Conservation (phyloP, 2,888 invertebrate genomes). For the Stenurella melanura region DNA sequence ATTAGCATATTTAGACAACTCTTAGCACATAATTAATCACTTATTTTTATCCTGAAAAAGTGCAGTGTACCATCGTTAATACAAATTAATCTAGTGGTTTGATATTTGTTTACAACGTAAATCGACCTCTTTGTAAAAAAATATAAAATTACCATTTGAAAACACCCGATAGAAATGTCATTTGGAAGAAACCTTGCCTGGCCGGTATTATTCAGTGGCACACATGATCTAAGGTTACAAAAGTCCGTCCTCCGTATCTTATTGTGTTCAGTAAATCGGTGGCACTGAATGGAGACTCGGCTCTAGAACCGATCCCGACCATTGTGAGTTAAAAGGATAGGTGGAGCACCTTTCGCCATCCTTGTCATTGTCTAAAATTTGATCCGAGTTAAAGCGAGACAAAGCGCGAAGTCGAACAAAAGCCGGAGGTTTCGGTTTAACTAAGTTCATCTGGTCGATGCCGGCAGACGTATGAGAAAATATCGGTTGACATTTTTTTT, state of each 20-base stretch:
- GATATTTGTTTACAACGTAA: constrained; percentile 18
- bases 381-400: constrained; percentile 22
- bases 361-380: constrained; percentile 35
- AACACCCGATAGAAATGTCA: constrained; percentile 57
- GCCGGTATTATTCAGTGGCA: constrained; percentile 38
- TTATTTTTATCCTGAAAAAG: no score
- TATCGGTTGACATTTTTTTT: constrained; percentile 62
- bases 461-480: constrained; percentile 55
- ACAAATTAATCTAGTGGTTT: background rate
- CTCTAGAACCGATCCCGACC: constrained; percentile 35
- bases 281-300: constrained; percentile 37
- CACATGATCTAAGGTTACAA: constrained; percentile 42
- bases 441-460: constrained; percentile 51
- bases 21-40: no score
- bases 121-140: constrained; percentile 42
- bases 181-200: constrained; percentile 22
- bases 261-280: constrained; percentile 41
- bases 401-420: constrained; percentile 35
- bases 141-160: constrained; percentile 42
- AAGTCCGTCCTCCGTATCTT: constrained; percentile 40
- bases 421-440: constrained; percentile 56
- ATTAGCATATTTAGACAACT: no score
- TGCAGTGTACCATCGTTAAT: no score
- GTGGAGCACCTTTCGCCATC: constrained; percentile 44
- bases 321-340: constrained; percentile 49